Base-by-base conservation (phyloP, 2,113 vertebrate species). In the Ageneiosus marmoratus region DNA sequence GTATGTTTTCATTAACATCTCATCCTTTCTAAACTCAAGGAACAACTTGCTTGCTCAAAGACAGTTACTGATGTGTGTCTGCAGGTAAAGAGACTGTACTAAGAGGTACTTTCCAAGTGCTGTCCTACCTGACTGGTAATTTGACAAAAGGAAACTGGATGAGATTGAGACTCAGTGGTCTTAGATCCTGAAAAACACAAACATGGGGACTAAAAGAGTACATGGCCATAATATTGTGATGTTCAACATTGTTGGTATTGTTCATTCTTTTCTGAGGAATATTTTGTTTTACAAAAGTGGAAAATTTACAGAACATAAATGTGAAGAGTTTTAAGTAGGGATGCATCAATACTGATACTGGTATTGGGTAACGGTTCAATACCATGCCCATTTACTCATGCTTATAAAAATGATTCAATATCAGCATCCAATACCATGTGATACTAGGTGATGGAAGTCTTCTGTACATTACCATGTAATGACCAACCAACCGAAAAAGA, bases 261-360 rank as follows among this genome's bases (percentile, higher is more conserved):
- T 74, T 48, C 41, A 34, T 60, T 60, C 12, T 73, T 48, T 34
- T 22, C 32, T 48, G 15, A 16, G 56, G 56, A 82, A 58, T 75
- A 50, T 48, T 75, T 82, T 74, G 37, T 72, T 62, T 81, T n/a
- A 58, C 41, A 82, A 56, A 74, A 60, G 79, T 81, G 80, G n/a
- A 73, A 73, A 48, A 70, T 82, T 82, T 82, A 75, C 70, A 75
- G 56, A 62, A 48, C 3, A 50, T 63, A 63, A 75, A 82, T 82
- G 70, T 82, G 56, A 82, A 82, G 41, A 63, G 70, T 51, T 75
- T 34, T 55, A 34, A 6, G 10, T 34, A 37, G 73, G 27, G 73
- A 37, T 55, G 73, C 29, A 55, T 76, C 50, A 76, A 3, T 55
- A 55, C 18, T 10, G 16, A 34, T 32, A 22, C 50, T 6, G 51